A percentile compares a stretch with the other conserved stretches of the same genome.
These are phyloP conservation scores for Nomia melanderi DNA, from an alignment of 1,140 invertebrate genomes.

Conservation along the genomic window DNA sequence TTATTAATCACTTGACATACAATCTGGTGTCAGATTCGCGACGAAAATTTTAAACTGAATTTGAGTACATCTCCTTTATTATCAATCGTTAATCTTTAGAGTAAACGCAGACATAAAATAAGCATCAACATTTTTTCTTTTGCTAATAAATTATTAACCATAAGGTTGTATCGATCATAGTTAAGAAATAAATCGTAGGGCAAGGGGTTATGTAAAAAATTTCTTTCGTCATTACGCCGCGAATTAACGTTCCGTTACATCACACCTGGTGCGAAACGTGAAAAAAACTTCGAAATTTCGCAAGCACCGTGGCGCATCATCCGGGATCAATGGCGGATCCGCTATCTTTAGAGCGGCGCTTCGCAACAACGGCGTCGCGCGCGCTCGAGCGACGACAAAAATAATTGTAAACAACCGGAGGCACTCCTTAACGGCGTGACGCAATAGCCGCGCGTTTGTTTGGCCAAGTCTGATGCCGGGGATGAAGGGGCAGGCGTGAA, in stretches of 20 bases:
- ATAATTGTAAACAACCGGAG: constrained; percentile 29
- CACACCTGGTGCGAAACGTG: background rate
- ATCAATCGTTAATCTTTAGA: too few relatives aligned
- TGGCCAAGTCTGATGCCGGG: constrained; percentile 2
- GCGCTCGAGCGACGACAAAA: constrained; percentile 4
- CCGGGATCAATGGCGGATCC: constrained; percentile 17
- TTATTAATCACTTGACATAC: too few relatives aligned
- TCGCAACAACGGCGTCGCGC: background rate
- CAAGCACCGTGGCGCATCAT: background rate
- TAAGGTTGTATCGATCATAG: too few relatives aligned
- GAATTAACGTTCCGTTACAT: too few relatives aligned
- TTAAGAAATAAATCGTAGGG: too few relatives aligned
- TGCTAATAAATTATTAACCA: too few relatives aligned
- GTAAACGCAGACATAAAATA: too few relatives aligned
- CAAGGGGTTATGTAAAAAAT: too few relatives aligned
- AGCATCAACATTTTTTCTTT: too few relatives aligned
- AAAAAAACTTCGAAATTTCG: background rate
- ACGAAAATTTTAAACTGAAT: too few relatives aligned
- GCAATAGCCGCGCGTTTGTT: constrained; percentile 11
- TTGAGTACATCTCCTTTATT: too few relatives aligned
- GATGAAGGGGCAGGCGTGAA: background rate
- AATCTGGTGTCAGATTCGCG: too few relatives aligned
- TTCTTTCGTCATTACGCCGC: background rate
- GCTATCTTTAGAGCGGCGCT: constrained; percentile 24
- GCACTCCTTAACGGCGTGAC: constrained; percentile 14